Conservation (phyloP, 2,888 invertebrate species). For the Acholoe squamosa region DNA sequence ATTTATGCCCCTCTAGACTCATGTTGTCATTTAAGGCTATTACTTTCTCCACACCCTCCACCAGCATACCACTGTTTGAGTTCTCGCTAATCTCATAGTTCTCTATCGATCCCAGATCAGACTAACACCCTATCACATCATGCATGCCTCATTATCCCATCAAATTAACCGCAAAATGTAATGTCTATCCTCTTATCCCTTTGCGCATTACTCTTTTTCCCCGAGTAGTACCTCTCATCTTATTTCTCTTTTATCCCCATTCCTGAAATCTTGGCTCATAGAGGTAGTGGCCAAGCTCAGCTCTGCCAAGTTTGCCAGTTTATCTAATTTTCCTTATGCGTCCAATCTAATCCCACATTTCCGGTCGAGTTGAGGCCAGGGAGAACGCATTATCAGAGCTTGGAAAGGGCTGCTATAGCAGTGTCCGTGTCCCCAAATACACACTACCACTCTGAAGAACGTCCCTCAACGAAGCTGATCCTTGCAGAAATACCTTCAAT, state of each 20-base stretch:
- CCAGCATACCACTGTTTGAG: too few species aligned
- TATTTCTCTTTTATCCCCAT: too few species aligned
- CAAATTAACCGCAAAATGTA: slow-evolving; percentile 15
- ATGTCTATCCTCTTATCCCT: slow-evolving; percentile 3
- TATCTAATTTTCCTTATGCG: slow-evolving; percentile 3
- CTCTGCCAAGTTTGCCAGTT: background rate
- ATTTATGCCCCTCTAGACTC: too few species aligned
- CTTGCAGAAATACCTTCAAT: too few species aligned
- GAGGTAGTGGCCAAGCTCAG: background rate
- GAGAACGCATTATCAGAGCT: too few species aligned
- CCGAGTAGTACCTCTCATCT: background rate
- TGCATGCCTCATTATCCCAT: background rate
- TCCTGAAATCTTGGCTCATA: too few species aligned
- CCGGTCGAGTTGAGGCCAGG: background rate
- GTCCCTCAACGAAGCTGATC: too few species aligned
- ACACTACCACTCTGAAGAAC: too few species aligned
- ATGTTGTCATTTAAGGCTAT: too few species aligned
- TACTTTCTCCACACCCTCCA: too few species aligned
- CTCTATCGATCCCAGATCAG: background rate
- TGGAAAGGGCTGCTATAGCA: too few species aligned
- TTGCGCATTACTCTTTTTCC: background rate
- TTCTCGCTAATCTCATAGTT: background rate
- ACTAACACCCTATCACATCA: slow-evolving; percentile 11
- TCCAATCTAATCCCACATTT: background rate
- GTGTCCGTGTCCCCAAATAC: too few species aligned